Conservation (phyloP, 1,140 invertebrate genomes). For the Callitettix versicolor region DNA sequence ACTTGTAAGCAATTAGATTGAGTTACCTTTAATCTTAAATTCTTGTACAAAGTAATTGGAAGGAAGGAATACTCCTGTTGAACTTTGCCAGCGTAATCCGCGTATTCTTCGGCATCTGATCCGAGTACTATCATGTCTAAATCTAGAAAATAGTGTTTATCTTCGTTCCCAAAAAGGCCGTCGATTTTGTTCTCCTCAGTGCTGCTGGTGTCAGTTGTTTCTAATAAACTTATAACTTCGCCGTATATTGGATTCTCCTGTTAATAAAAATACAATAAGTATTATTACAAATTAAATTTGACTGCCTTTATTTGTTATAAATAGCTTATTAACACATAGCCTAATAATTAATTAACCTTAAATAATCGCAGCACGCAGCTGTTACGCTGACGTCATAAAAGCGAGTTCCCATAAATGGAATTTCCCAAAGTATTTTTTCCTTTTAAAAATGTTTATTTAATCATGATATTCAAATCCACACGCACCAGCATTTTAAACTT, state of each 20-base stretch:
- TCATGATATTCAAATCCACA: too few relatives aligned
- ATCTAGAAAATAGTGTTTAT: slow-evolving; percentile 49
- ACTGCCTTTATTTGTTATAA: too few relatives aligned
- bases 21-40: slow-evolving; percentile 42
- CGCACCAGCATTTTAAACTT: too few relatives aligned
- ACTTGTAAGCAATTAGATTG: too few relatives aligned
- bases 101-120: slow-evolving; percentile 37
- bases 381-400: too few relatives aligned
- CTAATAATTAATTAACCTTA: too few relatives aligned
- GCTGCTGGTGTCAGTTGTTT: slow-evolving; percentile 41
- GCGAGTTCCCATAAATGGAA: too few relatives aligned
- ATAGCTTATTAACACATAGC: too few relatives aligned
- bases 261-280: not conserved
- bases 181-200: slow-evolving; percentile 48
- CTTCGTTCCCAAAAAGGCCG: slow-evolving; percentile 42
- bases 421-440: too few relatives aligned
- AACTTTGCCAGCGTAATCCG: slow-evolving; percentile 40
- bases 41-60: slow-evolving; percentile 41
- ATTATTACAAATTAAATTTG: too few relatives aligned
- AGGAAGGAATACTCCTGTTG: slow-evolving; percentile 46
- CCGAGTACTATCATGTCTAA: slow-evolving; percentile 48
- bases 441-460: too few relatives aligned
- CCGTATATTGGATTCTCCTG: slow-evolving; percentile 35
- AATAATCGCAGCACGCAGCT: too few relatives aligned
- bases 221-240: slow-evolving; percentile 39